phyloP scores from a whole-genome alignment of 2,113 vertebrate genomes.

The Carollia perspicillata region DNA sequence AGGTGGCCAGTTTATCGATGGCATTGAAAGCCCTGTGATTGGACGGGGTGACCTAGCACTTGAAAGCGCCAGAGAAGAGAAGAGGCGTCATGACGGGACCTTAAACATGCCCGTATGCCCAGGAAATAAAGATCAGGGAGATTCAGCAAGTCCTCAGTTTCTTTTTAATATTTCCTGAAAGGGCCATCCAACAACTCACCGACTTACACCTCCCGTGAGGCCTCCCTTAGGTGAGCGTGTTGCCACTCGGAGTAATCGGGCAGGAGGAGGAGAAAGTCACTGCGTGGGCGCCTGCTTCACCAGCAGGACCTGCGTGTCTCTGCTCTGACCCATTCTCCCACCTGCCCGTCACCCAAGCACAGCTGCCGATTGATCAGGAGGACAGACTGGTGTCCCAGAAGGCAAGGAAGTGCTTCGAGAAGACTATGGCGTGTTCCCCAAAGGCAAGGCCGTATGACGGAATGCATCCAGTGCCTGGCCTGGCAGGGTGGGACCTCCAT shows the following conservation, averaged over 20 bases:
- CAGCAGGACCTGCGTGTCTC: fast-evolving
- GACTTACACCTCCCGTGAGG: neutral
- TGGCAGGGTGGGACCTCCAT: neutral
- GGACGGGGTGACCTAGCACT: neutral
- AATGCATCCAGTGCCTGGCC: neutral
- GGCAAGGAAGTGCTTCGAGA: neutral
- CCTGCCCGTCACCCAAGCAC: neutral
- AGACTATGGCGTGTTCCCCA: neutral
- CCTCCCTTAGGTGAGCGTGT: neutral
- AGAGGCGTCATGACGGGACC: neutral
- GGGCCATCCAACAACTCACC: neutral
- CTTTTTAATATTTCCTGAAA: neutral
- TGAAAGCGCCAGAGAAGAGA: neutral
- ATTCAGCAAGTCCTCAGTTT: neutral
- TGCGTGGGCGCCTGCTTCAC: too few species aligned
- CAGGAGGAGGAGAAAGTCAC: neutral
- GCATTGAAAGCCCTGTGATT: neutral
- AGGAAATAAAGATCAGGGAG: neutral
- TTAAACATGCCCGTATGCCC: neutral
- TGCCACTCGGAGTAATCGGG: neutral
- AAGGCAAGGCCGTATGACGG: neutral
- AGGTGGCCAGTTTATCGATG: neutral
- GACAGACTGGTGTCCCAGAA: neutral
- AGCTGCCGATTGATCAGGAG: neutral
- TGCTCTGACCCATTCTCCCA: neutral